Conservation (phyloP, 2,797 vertebrate species). For the Moxostoma hubbsi region DNA sequence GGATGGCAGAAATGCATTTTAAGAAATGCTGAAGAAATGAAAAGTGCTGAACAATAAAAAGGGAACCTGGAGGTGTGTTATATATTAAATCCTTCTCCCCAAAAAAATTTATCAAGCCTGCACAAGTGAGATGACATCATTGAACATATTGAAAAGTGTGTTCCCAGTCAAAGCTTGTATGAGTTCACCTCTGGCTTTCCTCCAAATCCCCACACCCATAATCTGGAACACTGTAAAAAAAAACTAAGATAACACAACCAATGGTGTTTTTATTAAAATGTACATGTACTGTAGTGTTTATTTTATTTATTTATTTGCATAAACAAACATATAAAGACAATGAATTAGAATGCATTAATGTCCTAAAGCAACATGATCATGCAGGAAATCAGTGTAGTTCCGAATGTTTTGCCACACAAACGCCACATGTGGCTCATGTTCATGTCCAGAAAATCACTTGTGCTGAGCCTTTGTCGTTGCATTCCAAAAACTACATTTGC, state of each 20-base stretch:
- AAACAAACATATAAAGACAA: not conserved
- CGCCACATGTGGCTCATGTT: too few relatives aligned
- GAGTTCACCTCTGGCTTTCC: constrained; percentile 34
- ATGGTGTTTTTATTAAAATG: constrained; percentile 9
- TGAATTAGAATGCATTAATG: not conserved
- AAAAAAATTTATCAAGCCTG: constrained; percentile 28
- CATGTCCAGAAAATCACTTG: too few relatives aligned
- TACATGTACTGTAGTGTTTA: too few relatives aligned
- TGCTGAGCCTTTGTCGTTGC: too few relatives aligned
- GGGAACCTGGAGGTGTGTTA: constrained; percentile 22
- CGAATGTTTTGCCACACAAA: too few relatives aligned
- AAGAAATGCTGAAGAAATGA: not conserved
- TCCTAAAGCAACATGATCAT: too few relatives aligned
- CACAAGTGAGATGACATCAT: constrained; percentile 22
- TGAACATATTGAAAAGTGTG: constrained; percentile 41
- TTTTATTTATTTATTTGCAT: too few relatives aligned
- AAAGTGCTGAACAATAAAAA: not conserved
- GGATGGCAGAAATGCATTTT: not conserved
- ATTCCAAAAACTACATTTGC: too few relatives aligned
- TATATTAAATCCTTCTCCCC: constrained; percentile 30
- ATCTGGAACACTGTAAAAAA: constrained; percentile 28
- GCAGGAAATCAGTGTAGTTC: too few relatives aligned
- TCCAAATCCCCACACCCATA: constrained; percentile 32
- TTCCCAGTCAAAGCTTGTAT: constrained; percentile 44
- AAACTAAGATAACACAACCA: constrained; percentile 23